phyloP scores from a whole-genome alignment of 2,113 vertebrate species.

The Talpa occidentalis region DNA sequence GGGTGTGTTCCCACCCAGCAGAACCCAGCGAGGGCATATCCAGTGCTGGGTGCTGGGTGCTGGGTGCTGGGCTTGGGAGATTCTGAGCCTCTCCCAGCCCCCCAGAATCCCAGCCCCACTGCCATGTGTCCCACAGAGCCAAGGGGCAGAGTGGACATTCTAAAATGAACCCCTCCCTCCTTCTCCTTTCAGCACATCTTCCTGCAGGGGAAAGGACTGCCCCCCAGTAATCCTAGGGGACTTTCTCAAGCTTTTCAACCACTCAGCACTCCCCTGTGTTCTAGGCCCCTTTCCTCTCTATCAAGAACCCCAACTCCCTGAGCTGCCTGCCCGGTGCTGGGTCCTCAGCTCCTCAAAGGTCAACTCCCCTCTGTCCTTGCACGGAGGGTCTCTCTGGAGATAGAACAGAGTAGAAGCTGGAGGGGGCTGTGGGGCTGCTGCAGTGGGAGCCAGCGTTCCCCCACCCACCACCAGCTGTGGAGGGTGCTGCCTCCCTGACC shows the following conservation, averaged over 20 bases:
- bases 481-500: background rate
- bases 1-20: no score
- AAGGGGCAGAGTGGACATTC: fast-evolving
- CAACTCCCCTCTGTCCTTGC: no score
- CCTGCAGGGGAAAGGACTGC: background rate
- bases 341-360: background rate
- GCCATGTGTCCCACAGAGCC: fast-evolving
- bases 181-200: background rate
- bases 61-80: background rate
- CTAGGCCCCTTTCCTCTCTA: background rate
- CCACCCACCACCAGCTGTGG: background rate
- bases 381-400: background rate
- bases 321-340: background rate
- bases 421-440: no score
- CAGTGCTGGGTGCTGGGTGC: no score
- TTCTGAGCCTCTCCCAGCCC: no score
- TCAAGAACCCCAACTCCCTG: background rate
- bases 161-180: background rate
- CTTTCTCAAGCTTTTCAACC: background rate
- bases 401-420: fast-evolving
- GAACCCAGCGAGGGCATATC: background rate
- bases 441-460: background rate
- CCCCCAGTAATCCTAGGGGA: background rate
- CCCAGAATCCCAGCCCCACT: fast-evolving
- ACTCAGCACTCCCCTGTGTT: background rate